phyloP scores from a whole-genome alignment of 2,888 invertebrate genomes.

The Odontothrips loti region DNA sequence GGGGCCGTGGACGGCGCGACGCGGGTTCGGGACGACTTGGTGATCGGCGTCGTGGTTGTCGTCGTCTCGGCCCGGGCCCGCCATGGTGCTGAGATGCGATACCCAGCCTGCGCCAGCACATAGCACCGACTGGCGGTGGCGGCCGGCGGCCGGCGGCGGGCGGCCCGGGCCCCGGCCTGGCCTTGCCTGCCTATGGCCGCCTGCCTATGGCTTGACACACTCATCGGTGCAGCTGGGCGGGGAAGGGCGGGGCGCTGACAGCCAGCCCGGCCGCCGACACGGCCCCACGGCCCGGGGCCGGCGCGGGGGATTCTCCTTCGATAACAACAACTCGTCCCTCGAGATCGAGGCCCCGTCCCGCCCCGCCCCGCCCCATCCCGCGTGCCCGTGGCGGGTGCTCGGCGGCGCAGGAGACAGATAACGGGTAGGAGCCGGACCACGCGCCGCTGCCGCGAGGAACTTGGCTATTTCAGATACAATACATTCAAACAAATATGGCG shows the following conservation, averaged over 20 bases:
- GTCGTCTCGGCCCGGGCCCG: not conserved
- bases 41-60: not conserved
- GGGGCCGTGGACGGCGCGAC: not conserved
- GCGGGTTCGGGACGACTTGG: not conserved
- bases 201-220: too few species aligned
- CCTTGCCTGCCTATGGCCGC: too few species aligned
- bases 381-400: too few species aligned
- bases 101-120: not conserved
- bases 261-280: not conserved
- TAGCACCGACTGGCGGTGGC: conserved; percentile 13
- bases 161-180: too few species aligned
- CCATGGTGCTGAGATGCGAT: not conserved
- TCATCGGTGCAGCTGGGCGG: too few species aligned
- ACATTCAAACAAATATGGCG: too few species aligned
- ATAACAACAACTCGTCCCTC: not conserved
- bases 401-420: not conserved
- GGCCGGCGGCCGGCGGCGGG: not conserved
- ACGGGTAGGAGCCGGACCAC: not conserved
- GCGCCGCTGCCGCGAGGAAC: not conserved
- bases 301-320: not conserved
- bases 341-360: too few species aligned
- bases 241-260: not conserved
- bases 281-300: not conserved
- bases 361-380: too few species aligned
- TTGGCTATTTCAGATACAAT: too few species aligned